These are phyloP conservation scores for Dermochelys coriacea DNA, from an alignment of 2,797 vertebrate genomes.

Conservation along the genomic window DNA sequence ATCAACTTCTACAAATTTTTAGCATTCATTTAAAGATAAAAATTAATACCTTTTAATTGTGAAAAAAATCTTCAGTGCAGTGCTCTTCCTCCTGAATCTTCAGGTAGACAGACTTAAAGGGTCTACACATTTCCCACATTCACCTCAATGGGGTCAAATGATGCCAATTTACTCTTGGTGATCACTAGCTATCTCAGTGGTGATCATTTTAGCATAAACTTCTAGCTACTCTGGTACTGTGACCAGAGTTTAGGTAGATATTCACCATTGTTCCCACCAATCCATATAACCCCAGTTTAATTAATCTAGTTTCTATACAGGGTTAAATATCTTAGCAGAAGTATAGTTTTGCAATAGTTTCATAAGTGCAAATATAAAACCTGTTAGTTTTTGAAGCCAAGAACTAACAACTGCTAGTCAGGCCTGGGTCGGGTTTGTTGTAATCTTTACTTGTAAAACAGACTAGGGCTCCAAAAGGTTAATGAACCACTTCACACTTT, in stretches of 20 bases:
- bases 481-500: conserved; percentile 95
- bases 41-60: accelerated
- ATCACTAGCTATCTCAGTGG: neutral
- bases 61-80: neutral
- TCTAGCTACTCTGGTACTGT: accelerated
- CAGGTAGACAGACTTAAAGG: neutral
- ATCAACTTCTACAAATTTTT: neutral
- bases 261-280: neutral
- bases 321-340: conserved; percentile 13
- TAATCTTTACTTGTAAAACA: conserved; percentile 82
- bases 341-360: conserved; percentile 30
- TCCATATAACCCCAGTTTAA: neutral
- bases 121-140: neutral
- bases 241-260: neutral
- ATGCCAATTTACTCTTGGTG: neutral
- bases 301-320: neutral
- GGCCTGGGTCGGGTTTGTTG: conserved; percentile 76
- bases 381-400: conserved; percentile 56
- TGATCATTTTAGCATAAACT: neutral
- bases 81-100: neutral
- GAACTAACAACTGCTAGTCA: conserved; percentile 69
- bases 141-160: neutral
- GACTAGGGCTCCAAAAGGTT: conserved; percentile 90
- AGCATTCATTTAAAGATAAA: neutral
- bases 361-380: conserved; percentile 52